Percentiles rank a stretch among this genome's conserved stretches.
phyloP scores from a whole-genome alignment of 2,888 invertebrate species.

The Trimorus sp. region DNA sequence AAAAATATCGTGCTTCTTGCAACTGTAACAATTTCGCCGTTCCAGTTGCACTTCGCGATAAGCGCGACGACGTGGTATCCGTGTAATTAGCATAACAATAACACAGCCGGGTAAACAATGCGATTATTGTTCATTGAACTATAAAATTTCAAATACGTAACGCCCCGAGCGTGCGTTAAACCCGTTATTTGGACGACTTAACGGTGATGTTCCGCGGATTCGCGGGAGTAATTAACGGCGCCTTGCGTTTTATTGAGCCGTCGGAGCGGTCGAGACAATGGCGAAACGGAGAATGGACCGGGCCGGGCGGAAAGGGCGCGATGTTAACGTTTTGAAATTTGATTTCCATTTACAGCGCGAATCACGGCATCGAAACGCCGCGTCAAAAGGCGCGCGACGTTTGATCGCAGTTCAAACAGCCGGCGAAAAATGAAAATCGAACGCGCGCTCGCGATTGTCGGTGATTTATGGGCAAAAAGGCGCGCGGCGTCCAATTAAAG shows the following conservation, averaged over 20 bases:
- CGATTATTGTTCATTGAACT: constrained; percentile 57
- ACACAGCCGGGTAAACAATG: constrained; percentile 45
- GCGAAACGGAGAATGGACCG: neutral
- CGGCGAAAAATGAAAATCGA: constrained; percentile 38
- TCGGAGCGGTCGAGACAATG: neutral
- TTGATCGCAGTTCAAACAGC: constrained; percentile 51
- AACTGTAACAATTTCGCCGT: neutral
- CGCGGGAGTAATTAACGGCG: constrained; percentile 46
- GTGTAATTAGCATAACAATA: constrained; percentile 53
- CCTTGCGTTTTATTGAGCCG: constrained; percentile 1
- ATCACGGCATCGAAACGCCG: constrained; percentile 42
- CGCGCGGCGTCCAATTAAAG: constrained; percentile 28
- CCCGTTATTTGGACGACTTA: constrained; percentile 38
- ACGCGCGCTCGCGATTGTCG: constrained; percentile 35
- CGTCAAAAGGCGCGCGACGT: constrained; percentile 43
- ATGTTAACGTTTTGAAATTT: constrained; percentile 10
- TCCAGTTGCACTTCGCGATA: constrained; percentile 32
- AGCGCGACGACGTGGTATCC: constrained; percentile 38
- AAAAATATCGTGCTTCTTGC: no score
- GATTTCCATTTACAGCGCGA: constrained; percentile 41
- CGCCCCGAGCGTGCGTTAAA: constrained; percentile 42
- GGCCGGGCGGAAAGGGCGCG: constrained; percentile 1
- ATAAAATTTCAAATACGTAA: constrained; percentile 46
- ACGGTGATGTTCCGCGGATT: constrained; percentile 47
- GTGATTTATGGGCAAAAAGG: constrained; percentile 35